These are phyloP conservation scores for Platygyra sinensis DNA, from an alignment of 64 coral and sea anemone species.

Conservation along the genomic window DNA sequence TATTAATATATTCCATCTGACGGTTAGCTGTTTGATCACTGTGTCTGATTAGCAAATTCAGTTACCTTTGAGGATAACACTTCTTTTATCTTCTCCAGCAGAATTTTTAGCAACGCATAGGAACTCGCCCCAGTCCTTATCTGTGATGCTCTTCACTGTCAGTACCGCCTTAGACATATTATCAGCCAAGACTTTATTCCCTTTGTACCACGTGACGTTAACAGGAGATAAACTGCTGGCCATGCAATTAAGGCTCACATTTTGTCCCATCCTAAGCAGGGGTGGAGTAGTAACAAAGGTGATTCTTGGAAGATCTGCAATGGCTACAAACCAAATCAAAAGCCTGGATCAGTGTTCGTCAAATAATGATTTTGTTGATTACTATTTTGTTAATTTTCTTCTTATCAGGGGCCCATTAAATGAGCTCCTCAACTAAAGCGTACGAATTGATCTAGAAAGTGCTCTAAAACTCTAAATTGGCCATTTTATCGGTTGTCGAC, in stretches of 20 bases:
- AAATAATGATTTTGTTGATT: too few relatives aligned
- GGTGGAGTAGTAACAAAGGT: not conserved
- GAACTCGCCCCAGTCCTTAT: constrained; percentile 1
- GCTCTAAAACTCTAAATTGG: too few relatives aligned
- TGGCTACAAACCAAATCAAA: not conserved
- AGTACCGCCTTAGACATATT: not conserved
- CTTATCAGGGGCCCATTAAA: too few relatives aligned
- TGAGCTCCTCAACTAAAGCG: too few relatives aligned
- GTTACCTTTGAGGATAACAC: constrained; percentile 1
- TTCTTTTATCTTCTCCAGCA: not conserved
- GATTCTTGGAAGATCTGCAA: constrained; percentile 17
- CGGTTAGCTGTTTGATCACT: not conserved
- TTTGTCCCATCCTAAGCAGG: not conserved
- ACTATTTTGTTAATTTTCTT: too few relatives aligned
- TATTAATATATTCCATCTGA: too few relatives aligned
- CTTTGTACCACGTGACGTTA: constrained; percentile 29
- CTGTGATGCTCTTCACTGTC: not conserved
- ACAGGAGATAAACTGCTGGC: constrained; percentile 4
- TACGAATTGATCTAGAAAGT: too few relatives aligned
- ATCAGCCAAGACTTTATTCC: not conserved
- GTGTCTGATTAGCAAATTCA: not conserved
- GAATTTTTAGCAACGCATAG: not conserved
- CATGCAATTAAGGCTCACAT: not conserved
- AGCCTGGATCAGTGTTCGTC: too few relatives aligned
- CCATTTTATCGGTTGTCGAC: too few relatives aligned